phyloP scores from a whole-genome alignment of 2,113 vertebrate species.

The Salminus brasiliensis region DNA sequence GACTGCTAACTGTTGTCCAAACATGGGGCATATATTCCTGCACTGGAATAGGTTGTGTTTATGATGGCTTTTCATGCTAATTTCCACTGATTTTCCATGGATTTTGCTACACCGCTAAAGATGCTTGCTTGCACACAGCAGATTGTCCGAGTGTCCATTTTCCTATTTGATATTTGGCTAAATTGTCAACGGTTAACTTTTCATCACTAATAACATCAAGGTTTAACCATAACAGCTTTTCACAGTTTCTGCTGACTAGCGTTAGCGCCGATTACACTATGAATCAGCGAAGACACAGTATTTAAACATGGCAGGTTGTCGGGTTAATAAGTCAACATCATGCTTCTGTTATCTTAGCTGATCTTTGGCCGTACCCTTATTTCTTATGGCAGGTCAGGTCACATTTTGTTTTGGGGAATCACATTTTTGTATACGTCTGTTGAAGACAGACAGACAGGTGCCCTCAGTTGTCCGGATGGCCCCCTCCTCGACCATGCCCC shows the following conservation, averaged over 20 bases:
- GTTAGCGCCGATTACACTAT: not conserved
- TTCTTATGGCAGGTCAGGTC: conserved; percentile 1
- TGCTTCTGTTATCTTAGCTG: not conserved
- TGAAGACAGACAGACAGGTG: conserved; percentile 47
- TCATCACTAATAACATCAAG: not conserved
- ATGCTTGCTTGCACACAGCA: no score
- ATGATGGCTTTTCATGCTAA: no score
- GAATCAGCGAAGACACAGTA: not conserved
- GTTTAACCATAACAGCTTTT: not conserved
- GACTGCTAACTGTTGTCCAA: no score
- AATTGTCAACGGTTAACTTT: not conserved
- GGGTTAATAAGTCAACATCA: not conserved
- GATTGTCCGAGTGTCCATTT: no score
- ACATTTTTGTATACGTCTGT: conserved; percentile 20
- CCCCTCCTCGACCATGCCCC: conserved; percentile 55
- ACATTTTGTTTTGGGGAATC: conserved; percentile 12
- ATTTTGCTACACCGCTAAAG: no score
- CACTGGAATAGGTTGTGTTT: no score
- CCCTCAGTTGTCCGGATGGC: conserved; percentile 46
- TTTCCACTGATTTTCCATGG: no score
- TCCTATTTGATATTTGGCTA: no score
- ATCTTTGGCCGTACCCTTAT: not conserved
- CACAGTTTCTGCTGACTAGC: not conserved
- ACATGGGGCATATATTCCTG: no score
- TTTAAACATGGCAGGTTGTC: not conserved